Evolutionary conservation across 64 coral and sea anemone genomes (phyloP).

Genomic region (Pocillopora damicornis): DNA sequence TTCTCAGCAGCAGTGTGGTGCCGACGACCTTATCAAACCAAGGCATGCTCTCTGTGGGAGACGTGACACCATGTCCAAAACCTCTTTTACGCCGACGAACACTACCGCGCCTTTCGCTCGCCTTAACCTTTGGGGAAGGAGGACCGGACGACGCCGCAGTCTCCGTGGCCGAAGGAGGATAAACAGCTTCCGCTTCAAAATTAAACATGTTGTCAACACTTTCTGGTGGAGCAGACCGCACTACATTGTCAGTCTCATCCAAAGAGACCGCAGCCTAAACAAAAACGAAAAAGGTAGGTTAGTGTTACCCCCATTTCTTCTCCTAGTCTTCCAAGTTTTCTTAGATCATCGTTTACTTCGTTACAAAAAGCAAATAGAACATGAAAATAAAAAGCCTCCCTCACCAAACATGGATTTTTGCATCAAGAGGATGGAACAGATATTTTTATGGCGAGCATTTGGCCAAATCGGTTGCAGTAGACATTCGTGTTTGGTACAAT

Average conservation of each 20-base stretch:
- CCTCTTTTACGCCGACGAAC: slow-evolving; percentile 47
- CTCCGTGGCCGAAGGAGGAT: slow-evolving; percentile 19
- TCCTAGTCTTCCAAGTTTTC: too few species aligned
- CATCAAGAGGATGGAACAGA: not conserved
- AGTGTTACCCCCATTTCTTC: too few species aligned
- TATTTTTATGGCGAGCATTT: not conserved
- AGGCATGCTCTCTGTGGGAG: slow-evolving; percentile 60
- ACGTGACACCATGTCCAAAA: slow-evolving; percentile 24
- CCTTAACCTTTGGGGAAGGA: slow-evolving; percentile 17
- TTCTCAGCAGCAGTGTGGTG: slow-evolving; percentile 15
- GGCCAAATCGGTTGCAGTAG: not conserved
- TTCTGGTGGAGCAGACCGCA: slow-evolving; percentile 12
- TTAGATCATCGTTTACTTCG: too few species aligned
- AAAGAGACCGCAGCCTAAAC: slow-evolving; percentile 13
- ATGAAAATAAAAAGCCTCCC: too few species aligned
- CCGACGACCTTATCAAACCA: slow-evolving; percentile 52
- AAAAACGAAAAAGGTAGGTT: not conserved
- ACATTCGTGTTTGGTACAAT: too few species aligned
- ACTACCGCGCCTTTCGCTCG: slow-evolving; percentile 20
- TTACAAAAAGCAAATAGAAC: too few species aligned
- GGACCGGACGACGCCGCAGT: slow-evolving; percentile 13
- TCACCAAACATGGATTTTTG: not conserved
- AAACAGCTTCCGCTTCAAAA: slow-evolving; percentile 6
- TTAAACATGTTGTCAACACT: slow-evolving; percentile 21
- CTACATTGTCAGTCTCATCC: slow-evolving; percentile 5